Base-by-base conservation (phyloP, 2,797 vertebrate genomes). In the Epinephelus awoara region DNA sequence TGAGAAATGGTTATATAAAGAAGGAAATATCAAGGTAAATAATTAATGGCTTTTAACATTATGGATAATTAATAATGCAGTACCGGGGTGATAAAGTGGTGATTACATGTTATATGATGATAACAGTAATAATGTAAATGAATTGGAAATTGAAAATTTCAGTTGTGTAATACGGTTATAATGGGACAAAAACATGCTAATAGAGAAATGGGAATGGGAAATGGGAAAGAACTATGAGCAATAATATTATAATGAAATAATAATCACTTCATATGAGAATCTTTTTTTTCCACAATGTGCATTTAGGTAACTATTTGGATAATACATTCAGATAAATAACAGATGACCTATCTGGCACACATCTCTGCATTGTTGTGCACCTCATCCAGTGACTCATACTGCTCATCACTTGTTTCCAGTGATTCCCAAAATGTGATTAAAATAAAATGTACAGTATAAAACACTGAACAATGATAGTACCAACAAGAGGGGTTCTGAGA, bases 1-100 rank as follows among this genome's bases (percentile, higher is more conserved):
- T 56, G 3, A 58, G 83, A 47, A 76, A 67, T 6, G 0, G 63
- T 47, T 25, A 29, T 21, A 49, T 34, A 2, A 74, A 75, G 51
- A 3, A 64, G 21, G 7, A 75, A 46, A 47, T 67, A 52, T 54
- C 63, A 18, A 55, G 13, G 21, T 69, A 40, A 67, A 79, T 79
- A 44, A 59, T 21, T 72, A 6, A 73, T 59, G 13, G 5, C 17
- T 27, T 25, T 50, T 58, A 52, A 47, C 11, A 9, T n/a, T 27
- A 50, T 17, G 23, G 10, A 10, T 51, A 17, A 42, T 52, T 57
- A 49, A 72, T 19, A 58, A 27, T 54, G 27, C 34, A 71, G 21
- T 52, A 46, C 40, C 11, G 4, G 7, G 3, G 13, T 9, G 21
- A 56, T 25, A 15, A 34, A 55, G 40, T 34, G 18, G 47, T 19